phyloP scores from a whole-genome alignment of 2,113 vertebrate species.

The Brachypteracias leptosomus region DNA sequence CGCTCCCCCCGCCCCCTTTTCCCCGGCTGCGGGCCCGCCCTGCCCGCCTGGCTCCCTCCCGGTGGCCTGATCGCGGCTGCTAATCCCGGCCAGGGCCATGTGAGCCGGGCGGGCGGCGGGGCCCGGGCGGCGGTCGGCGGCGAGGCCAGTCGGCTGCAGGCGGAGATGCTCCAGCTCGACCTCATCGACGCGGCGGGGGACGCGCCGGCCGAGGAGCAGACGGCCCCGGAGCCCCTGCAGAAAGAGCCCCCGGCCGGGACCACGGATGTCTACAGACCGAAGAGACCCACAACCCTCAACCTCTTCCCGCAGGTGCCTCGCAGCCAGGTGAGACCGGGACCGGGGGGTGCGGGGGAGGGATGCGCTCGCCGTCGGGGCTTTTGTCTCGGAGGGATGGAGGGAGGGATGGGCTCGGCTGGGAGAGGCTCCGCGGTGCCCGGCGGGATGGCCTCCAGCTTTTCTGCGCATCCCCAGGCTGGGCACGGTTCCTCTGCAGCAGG shows the following conservation, averaged over 20 bases:
- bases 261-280: constrained; percentile 92
- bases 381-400: background rate
- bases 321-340: constrained; percentile 82
- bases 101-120: constrained; percentile 81
- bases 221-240: constrained; percentile 50
- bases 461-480: background rate
- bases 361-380: background rate
- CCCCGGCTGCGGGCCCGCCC: constrained; percentile 11
- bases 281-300: constrained; percentile 95
- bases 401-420: background rate
- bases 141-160: constrained; percentile 85
- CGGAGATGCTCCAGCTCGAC: constrained; percentile 94
- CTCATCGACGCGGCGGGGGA: constrained; percentile 88
- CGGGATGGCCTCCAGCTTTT: too few species aligned
- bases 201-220: constrained; percentile 74
- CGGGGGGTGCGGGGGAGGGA: background rate
- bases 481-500: background rate
- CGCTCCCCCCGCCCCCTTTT: background rate
- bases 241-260: constrained; percentile 77
- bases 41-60: background rate
- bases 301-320: constrained; percentile 95
- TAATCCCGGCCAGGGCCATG: constrained; percentile 79
- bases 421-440: background rate
- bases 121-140: constrained; percentile 79
- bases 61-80: constrained; percentile 60